Evolutionary conservation across 2,888 invertebrate species (phyloP).

Genomic region (Meloe dianella): DNA sequence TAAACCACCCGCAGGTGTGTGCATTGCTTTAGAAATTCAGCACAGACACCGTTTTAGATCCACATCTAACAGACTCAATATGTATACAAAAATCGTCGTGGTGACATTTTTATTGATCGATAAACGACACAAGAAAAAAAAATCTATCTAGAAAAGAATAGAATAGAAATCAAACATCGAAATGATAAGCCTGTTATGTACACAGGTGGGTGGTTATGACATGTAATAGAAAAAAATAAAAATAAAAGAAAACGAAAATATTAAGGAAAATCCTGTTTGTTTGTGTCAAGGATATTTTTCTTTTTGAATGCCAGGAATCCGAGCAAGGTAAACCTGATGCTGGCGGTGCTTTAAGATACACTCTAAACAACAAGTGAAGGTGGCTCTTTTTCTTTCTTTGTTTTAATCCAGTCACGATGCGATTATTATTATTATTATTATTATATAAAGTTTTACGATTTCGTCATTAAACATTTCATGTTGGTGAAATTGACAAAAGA

Average conservation of each 20-base stretch:
- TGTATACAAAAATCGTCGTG: background rate
- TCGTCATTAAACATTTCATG: constrained; percentile 1
- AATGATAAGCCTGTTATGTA: constrained; percentile 3
- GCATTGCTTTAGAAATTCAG: constrained; percentile 13
- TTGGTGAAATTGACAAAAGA: background rate
- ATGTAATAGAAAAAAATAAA: too few species aligned
- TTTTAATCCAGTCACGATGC: constrained; percentile 29
- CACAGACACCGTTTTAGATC: background rate
- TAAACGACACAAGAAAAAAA: background rate
- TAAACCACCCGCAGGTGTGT: constrained; percentile 36
- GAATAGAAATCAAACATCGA: background rate
- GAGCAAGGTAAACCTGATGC: constrained; percentile 27
- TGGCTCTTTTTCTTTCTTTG: constrained; percentile 16
- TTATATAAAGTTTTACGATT: constrained; percentile 2
- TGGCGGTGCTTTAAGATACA: constrained; percentile 9
- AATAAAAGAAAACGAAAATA: background rate
- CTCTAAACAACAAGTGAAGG: constrained; percentile 27
- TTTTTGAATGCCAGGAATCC: constrained; percentile 16
- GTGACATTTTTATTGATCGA: constrained; percentile 7
- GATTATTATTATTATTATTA: constrained; percentile 14
- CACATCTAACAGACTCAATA: background rate
- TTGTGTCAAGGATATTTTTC: constrained; percentile 11
- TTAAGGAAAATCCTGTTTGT: background rate
- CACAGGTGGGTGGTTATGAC: background rate
- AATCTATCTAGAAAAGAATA: too few species aligned